Base-by-base conservation (phyloP, 1,140 invertebrate genomes). In the Drosophila jambulina region DNA sequence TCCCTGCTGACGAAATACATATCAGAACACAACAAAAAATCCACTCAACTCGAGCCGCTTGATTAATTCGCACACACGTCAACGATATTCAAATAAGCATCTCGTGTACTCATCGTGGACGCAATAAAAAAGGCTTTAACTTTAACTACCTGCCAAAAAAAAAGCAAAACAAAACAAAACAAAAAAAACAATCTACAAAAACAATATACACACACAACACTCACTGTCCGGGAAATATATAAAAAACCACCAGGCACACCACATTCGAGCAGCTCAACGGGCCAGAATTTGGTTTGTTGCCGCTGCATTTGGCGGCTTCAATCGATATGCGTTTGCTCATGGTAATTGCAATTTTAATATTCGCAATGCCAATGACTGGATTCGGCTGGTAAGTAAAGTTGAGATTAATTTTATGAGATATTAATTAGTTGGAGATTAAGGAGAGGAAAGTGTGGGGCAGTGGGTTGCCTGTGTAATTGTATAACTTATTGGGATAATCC, bases 341-440 rank as follows among this genome's bases (percentile, higher is more conserved):
- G 87, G 87, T 92, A 81, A 80, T 92, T 88, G 91, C 91, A 88
- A 91, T 92, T 81, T 72, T 92, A 75, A 88, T 92, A 92, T 91
- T 92, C 80, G 91, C 91, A 91, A 92, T 92, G 91, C 91, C 91
- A 91, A 91, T 92, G 77, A 92, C 91, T 68, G 91, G 91, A 83
- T 91, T 92, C 78, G 91, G 91, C 69, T 92, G 85, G 92, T 92
- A 69, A 92, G 81, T 85, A 48, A 8, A n/a, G 3, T 19, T 21
- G 17, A 29, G 21, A 32, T 15, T 13, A 15, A 5, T 36, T 12
- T 17, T 23, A 23, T 17, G 2, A 17, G 1, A n/a, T 38, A 36
- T 19, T 13, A n/a, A n/a, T 48, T 12, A 8, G 0, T 21, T 53
- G 2, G 19, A 34, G 13, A 54, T 17, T 49, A 17, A 23, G 13